Evolutionary conservation across 2,113 vertebrate genomes (phyloP).

Genomic region (Diphyllodes magnificus): DNA sequence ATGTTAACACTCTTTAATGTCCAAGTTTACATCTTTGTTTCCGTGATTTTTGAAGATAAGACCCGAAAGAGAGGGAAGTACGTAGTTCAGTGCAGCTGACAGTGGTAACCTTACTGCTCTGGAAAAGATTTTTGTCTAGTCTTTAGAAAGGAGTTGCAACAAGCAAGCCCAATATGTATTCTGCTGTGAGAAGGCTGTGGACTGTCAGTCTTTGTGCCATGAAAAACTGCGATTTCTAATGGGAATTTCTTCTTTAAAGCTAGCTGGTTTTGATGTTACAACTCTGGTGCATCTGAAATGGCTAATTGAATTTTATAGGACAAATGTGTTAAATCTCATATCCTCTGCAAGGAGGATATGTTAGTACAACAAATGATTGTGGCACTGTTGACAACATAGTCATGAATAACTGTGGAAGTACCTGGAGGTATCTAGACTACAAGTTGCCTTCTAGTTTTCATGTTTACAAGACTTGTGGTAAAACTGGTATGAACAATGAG

Average conservation of each 20-base stretch:
- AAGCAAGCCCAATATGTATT: not conserved
- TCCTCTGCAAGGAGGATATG: not conserved
- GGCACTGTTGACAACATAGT: not conserved
- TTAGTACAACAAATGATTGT: not conserved
- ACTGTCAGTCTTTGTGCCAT: not conserved
- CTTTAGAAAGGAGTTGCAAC: not conserved
- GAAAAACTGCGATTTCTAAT: not conserved
- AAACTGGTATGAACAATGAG: not conserved
- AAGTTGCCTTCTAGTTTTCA: not conserved
- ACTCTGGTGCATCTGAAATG: not conserved
- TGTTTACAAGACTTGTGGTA: not conserved
- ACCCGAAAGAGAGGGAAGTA: not conserved
- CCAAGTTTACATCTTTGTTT: slow-evolving; percentile 61
- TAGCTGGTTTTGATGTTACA: not conserved
- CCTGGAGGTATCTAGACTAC: not conserved
- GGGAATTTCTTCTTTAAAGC: not conserved
- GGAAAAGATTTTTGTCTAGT: not conserved
- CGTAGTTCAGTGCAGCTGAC: not conserved
- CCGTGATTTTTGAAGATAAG: slow-evolving; percentile 50
- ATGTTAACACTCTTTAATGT: slow-evolving; percentile 54
- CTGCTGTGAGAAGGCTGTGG: not conserved
- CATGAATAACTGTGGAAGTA: not conserved
- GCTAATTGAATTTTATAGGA: not conserved
- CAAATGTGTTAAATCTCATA: not conserved
- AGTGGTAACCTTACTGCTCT: slow-evolving; percentile 18